These are phyloP conservation scores for Tenrec ecaudatus DNA, from an alignment of 2,113 vertebrate genomes.

Conservation along the genomic window DNA sequence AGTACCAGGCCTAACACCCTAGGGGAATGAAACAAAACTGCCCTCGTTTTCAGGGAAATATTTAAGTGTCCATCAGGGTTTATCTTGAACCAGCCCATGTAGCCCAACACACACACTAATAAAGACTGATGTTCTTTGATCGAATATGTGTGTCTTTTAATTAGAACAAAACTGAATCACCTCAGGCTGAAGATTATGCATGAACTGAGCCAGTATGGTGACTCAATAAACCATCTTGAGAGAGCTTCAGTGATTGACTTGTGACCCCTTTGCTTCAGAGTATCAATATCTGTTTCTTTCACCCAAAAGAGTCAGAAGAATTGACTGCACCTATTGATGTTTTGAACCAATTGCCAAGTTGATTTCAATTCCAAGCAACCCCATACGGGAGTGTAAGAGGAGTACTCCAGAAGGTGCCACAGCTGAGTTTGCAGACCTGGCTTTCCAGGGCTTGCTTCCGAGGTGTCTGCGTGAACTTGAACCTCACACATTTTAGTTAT, in stretches of 20 bases:
- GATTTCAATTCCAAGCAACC: not conserved
- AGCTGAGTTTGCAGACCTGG: not conserved
- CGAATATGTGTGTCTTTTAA: not conserved
- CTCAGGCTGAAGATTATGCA: not conserved
- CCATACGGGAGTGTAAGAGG: not conserved
- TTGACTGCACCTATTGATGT: not conserved
- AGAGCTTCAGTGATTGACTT: not conserved
- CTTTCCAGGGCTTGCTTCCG: not conserved
- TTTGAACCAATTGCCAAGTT: not conserved
- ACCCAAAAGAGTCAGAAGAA: conserved; percentile 3
- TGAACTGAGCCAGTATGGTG: conserved; percentile 21
- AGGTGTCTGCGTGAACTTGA: not conserved
- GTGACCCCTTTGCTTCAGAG: not conserved
- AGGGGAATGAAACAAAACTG: not conserved
- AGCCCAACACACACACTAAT: not conserved
- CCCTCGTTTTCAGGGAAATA: not conserved
- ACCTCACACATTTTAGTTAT: not conserved
- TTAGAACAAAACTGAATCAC: conserved; percentile 30
- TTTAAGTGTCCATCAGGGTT: not conserved
- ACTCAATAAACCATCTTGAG: not conserved
- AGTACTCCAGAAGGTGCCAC: not conserved
- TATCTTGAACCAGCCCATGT: not conserved
- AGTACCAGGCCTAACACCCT: not conserved
- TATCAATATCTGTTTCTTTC: not conserved
- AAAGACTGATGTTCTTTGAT: conserved; percentile 31